Conservation (phyloP, 2,113 vertebrate species). For the Archocentrus centrarchus region DNA sequence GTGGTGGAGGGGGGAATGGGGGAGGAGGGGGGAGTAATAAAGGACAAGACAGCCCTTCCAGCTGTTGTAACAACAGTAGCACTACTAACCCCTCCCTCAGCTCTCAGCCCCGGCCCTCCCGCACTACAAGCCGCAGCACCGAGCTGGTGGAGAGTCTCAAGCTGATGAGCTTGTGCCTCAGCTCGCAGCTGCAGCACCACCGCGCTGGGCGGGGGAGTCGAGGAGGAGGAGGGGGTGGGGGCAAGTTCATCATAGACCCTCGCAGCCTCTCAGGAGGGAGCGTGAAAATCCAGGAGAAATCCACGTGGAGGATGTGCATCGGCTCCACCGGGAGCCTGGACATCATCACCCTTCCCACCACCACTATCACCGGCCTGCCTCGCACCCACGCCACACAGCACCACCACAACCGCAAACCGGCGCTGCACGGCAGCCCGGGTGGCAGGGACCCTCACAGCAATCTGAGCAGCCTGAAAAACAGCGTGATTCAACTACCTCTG, state of each 20-base stretch:
- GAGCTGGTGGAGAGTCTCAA: conserved; percentile 94
- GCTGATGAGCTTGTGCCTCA: conserved; percentile 92
- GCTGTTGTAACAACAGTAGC: conserved; percentile 79
- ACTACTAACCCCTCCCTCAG: conserved; percentile 77
- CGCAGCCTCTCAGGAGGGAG: conserved; percentile 83
- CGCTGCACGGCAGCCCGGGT: neutral
- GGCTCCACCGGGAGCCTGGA: conserved; percentile 79
- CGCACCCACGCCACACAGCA: conserved; percentile 34
- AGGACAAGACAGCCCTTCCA: conserved; percentile 85
- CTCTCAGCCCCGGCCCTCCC: conserved; percentile 75
- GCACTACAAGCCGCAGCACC: conserved; percentile 78
- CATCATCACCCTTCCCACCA: conserved; percentile 74
- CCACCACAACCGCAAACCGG: conserved; percentile 44
- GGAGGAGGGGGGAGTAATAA: conserved; percentile 77
- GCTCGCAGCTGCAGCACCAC: conserved; percentile 87
- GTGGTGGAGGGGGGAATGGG: conserved; percentile 78
- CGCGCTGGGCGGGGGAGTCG: conserved; percentile 39
- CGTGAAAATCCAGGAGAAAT: conserved; percentile 92
- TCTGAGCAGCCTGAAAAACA: conserved; percentile 88
- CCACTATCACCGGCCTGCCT: conserved; percentile 37
- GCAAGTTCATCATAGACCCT: conserved; percentile 87
- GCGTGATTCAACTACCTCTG: conserved; percentile 97
- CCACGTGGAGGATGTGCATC: conserved; percentile 93
- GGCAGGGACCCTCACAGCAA: conserved; percentile 66
- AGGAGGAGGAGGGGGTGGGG: neutral